Conservation (phyloP, 1,140 invertebrate genomes). For the Anastrepha obliqua region DNA sequence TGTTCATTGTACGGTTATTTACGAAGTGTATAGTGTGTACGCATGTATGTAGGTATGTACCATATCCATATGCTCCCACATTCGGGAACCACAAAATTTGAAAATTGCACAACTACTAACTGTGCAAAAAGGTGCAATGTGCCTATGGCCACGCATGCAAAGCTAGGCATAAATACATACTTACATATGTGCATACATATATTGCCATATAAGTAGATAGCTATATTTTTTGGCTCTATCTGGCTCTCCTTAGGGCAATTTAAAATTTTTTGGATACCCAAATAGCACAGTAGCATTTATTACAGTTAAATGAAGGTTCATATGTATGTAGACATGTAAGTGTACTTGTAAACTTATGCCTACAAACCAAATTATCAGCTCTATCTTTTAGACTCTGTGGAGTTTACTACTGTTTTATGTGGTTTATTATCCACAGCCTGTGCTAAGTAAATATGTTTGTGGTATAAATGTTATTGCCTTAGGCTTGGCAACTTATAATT, state of each 20-base stretch:
- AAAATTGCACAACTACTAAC: conserved; percentile 21
- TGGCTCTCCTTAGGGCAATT: conserved; percentile 20
- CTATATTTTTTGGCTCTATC: background rate
- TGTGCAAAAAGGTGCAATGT: background rate
- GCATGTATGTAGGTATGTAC: background rate
- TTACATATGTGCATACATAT: background rate
- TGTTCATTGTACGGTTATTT: conserved; percentile 10
- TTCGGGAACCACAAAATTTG: conserved; percentile 21
- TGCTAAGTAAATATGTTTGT: conserved; percentile 12
- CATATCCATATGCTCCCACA: conserved; percentile 6
- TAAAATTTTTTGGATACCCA: background rate
- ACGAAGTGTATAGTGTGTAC: background rate
- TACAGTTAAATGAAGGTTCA: background rate
- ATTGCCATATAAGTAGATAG: background rate
- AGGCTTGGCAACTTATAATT: conserved; percentile 6
- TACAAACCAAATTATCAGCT: conserved; percentile 41
- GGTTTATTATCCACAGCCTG: conserved; percentile 2
- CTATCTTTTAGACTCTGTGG: conserved; percentile 15
- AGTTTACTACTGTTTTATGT: conserved; percentile 34
- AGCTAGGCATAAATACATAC: background rate
- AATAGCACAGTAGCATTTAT: conserved; percentile 26
- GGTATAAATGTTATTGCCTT: background rate
- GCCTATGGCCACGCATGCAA: background rate
- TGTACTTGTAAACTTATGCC: conserved; percentile 20
- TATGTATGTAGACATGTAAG: background rate